These are phyloP conservation scores for Tolmerus cingulatus DNA, from an alignment of 2,888 invertebrate species.

Conservation along the genomic window DNA sequence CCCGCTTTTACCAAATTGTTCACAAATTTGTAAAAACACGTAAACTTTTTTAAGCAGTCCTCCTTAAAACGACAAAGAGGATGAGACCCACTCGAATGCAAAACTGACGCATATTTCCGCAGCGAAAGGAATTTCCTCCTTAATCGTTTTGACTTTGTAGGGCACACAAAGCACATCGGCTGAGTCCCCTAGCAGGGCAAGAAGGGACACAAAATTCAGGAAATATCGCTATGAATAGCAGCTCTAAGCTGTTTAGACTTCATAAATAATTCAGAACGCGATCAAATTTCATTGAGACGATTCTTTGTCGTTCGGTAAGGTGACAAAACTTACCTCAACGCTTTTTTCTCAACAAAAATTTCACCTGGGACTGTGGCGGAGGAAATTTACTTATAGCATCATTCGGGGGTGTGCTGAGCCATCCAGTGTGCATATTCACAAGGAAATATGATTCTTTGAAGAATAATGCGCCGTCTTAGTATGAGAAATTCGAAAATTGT, in stretches of 20 bases:
- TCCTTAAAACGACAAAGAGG: neutral
- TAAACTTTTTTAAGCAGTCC: neutral
- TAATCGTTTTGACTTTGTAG: neutral
- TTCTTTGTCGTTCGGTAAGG: neutral
- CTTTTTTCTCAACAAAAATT: neutral
- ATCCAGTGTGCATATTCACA: neutral
- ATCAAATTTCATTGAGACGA: neutral
- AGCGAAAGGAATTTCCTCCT: neutral
- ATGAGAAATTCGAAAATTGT: neutral
- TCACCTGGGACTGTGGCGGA: neutral
- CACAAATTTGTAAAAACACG: neutral
- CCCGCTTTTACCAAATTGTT: neutral
- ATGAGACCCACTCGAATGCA: neutral
- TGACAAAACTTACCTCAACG: neutral
- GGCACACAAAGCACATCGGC: neutral
- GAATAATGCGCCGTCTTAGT: neutral
- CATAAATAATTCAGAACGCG: neutral
- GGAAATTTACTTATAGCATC: neutral
- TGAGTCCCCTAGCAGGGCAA: neutral
- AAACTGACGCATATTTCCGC: neutral
- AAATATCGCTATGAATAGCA: neutral
- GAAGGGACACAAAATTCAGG: neutral
- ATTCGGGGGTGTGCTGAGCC: neutral
- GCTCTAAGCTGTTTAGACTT: neutral
- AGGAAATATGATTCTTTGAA: neutral